A percentile compares a stretch with the other conserved stretches of the same genome.
Evolutionary conservation across 2,797 vertebrate genomes (phyloP).

Genomic region (Steatocranus sp.): DNA sequence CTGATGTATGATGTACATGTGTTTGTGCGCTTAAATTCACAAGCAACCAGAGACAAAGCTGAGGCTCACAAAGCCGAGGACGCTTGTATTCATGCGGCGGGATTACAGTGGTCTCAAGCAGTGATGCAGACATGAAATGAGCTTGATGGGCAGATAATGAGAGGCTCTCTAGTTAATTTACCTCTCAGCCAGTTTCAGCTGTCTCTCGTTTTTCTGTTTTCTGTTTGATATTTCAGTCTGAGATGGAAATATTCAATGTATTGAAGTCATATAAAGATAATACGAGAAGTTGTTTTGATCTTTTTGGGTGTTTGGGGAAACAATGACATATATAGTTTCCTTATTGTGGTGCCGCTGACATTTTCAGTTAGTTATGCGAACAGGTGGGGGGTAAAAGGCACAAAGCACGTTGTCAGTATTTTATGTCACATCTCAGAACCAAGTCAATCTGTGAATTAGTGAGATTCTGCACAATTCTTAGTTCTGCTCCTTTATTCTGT

Average conservation of each 20-base stretch:
- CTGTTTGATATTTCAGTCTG: background rate
- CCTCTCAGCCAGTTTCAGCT: background rate
- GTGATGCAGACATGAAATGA: slow-evolving; percentile 8
- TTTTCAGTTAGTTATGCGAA: background rate
- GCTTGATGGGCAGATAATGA: slow-evolving; percentile 20
- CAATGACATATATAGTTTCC: accelerated
- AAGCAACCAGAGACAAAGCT: background rate
- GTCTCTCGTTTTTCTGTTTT: background rate
- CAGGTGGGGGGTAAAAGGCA: background rate
- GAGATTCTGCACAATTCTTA: background rate
- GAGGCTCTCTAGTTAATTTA: background rate
- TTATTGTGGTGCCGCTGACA: accelerated
- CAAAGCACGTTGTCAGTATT: background rate
- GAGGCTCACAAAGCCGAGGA: background rate
- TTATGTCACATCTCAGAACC: background rate
- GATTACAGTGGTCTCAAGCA: slow-evolving; percentile 1
- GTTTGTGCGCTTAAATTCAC: background rate
- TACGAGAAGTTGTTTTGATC: background rate
- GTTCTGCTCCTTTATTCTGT: background rate
- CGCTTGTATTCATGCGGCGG: background rate
- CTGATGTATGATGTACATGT: background rate
- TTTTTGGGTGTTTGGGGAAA: background rate
- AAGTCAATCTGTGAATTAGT: background rate
- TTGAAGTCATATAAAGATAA: background rate
- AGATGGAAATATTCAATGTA: background rate